A percentile compares a stretch with the other conserved stretches of the same genome.
These are phyloP conservation scores for Procambarus clarkii DNA, from an alignment of 1,140 invertebrate species.

Conservation along the genomic window DNA sequence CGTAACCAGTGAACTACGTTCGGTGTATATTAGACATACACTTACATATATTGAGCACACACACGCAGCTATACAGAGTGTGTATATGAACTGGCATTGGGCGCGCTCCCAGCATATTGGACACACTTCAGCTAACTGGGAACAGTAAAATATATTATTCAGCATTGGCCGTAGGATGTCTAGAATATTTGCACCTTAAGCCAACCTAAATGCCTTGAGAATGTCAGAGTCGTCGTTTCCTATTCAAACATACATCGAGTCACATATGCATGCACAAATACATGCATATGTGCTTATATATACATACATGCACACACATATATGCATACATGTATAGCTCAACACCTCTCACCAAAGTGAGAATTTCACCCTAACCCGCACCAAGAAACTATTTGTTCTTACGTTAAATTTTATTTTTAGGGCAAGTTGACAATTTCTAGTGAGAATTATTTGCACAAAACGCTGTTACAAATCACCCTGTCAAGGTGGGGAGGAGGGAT, in stretches of 20 bases:
- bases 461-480: slow-evolving; percentile 24
- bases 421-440: background rate
- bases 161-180: slow-evolving; percentile 21
- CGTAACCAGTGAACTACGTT: background rate
- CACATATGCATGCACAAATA: slow-evolving; percentile 5
- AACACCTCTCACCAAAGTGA: too few species aligned
- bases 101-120: slow-evolving; percentile 37
- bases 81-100: slow-evolving; percentile 47
- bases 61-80: slow-evolving; percentile 16
- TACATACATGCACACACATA: too few species aligned
- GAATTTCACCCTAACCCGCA: background rate
- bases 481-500: too few species aligned
- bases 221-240: background rate
- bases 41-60: slow-evolving; percentile 55
- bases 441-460: background rate
- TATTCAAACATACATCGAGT: slow-evolving; percentile 14
- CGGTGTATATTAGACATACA: slow-evolving; percentile 58
- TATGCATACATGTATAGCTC: too few species aligned
- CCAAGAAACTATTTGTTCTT: background rate
- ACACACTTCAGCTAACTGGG: slow-evolving; percentile 51
- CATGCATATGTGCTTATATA: background rate
- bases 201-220: background rate
- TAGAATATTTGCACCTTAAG: slow-evolving; percentile 42
- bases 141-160: slow-evolving; percentile 55
- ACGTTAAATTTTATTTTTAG: background rate